phyloP scores from a whole-genome alignment of 2,797 vertebrate genomes.

The Echiichthys vipera region DNA sequence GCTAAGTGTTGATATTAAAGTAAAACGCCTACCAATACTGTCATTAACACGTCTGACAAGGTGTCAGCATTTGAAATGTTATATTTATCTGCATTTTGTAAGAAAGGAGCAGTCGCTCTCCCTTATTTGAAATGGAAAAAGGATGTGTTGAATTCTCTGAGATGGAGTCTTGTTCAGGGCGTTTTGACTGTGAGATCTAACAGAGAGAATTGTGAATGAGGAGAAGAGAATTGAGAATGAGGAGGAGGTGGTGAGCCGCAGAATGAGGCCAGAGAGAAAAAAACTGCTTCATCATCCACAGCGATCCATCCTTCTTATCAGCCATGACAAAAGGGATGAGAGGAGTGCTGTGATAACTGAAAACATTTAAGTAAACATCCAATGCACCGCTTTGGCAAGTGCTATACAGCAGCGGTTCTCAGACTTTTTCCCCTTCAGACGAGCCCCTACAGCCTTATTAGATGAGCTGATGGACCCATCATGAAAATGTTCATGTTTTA shows the following conservation, averaged over 20 bases:
- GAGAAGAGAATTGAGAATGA: constrained; percentile 57
- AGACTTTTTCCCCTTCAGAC: neutral
- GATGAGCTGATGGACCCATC: neutral
- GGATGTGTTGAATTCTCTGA: constrained; percentile 5
- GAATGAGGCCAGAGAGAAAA: constrained; percentile 63
- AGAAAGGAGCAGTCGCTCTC: neutral
- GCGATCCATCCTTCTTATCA: constrained; percentile 55
- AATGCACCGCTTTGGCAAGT: neutral
- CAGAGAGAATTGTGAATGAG: constrained; percentile 71
- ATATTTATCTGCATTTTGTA: constrained; percentile 6
- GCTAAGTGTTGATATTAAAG: neutral
- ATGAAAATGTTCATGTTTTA: neutral
- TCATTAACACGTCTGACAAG: neutral
- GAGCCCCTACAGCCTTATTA: neutral
- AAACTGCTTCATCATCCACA: constrained; percentile 74
- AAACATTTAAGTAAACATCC: constrained; percentile 2
- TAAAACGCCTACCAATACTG: neutral
- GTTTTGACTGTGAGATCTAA: constrained; percentile 44
- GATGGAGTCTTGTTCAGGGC: constrained; percentile 13
- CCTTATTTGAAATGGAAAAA: constrained; percentile 13
- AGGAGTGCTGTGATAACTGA: constrained; percentile 25
- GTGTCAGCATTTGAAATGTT: constrained; percentile 11
- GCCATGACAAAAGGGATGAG: constrained; percentile 42
- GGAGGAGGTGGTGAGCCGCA: constrained; percentile 42
- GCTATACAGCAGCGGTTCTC: neutral